phyloP scores from a whole-genome alignment of 2,797 vertebrate genomes.

The Sylvia borin region DNA sequence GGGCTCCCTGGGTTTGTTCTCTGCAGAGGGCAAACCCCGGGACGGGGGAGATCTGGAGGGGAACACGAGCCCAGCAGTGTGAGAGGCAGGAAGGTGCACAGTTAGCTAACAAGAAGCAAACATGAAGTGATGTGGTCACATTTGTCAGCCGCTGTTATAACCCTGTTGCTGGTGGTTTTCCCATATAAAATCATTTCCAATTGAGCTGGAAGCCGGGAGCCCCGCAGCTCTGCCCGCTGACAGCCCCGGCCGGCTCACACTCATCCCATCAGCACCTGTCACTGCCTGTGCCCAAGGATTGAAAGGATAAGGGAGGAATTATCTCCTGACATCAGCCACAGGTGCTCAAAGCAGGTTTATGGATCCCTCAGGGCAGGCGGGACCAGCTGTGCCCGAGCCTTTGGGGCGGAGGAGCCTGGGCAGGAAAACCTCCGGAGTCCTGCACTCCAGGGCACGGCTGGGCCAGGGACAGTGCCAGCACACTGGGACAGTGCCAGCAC shows the following conservation, averaged over 20 bases:
- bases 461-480: not conserved
- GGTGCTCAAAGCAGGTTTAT: not conserved
- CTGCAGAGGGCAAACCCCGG: not conserved
- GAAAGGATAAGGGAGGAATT: not conserved
- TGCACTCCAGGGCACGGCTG: not conserved
- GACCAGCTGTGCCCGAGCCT: not conserved
- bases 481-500: no score
- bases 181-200: not conserved
- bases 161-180: not conserved
- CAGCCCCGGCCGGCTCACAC: not conserved
- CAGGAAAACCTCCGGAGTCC: not conserved
- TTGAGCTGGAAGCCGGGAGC: not conserved
- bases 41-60: not conserved
- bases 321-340: not conserved
- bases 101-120: not conserved
- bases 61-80: not conserved
- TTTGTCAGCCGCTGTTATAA: slow-evolving; percentile 37
- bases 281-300: not conserved
- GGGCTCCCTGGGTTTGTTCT: not conserved
- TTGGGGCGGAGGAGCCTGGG: not conserved
- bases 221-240: not conserved
- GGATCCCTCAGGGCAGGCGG: not conserved
- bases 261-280: not conserved
- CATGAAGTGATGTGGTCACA: not conserved
- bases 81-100: not conserved